Evolutionary conservation across 2,113 vertebrate genomes (phyloP).

Genomic region (Dermatemys mawii): DNA sequence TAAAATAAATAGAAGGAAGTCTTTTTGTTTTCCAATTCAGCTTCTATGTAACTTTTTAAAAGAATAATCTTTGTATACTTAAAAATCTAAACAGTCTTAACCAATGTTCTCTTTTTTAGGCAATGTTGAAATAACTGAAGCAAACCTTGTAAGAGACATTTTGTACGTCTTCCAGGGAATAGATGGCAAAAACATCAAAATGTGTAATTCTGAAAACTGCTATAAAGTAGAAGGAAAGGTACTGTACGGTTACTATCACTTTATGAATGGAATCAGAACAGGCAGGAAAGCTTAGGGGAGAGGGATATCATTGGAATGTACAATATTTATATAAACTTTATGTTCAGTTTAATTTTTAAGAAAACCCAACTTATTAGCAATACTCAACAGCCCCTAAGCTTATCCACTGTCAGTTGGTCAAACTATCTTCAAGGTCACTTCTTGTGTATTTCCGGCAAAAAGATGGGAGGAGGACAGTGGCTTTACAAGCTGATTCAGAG

Average conservation of each 20-base stretch:
- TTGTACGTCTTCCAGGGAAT: slow-evolving; percentile 99
- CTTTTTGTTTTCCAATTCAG: neutral
- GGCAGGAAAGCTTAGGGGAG: neutral
- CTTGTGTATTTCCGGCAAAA: neutral
- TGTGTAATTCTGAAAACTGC: slow-evolving; percentile 90
- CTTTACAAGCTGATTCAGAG: neutral
- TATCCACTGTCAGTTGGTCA: neutral
- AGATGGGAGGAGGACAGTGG: neutral
- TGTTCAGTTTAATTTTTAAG: neutral
- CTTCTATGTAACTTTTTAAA: neutral
- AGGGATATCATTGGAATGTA: neutral
- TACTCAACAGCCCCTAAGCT: neutral
- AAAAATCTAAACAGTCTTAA: neutral
- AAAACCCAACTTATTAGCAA: neutral
- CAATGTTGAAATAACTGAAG: slow-evolving; percentile 88
- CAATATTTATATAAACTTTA: neutral
- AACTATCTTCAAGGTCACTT: neutral
- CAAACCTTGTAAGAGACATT: slow-evolving; percentile 92
- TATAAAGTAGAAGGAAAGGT: slow-evolving; percentile 97
- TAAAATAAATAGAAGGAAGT: neutral
- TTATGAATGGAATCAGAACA: neutral
- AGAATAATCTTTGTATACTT: neutral
- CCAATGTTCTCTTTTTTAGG: slow-evolving; percentile 50
- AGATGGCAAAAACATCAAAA: slow-evolving; percentile 95
- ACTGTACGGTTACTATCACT: slow-evolving; percentile 12